phyloP scores from a whole-genome alignment of 2,888 invertebrate species.

The Stomorhina lunata region DNA sequence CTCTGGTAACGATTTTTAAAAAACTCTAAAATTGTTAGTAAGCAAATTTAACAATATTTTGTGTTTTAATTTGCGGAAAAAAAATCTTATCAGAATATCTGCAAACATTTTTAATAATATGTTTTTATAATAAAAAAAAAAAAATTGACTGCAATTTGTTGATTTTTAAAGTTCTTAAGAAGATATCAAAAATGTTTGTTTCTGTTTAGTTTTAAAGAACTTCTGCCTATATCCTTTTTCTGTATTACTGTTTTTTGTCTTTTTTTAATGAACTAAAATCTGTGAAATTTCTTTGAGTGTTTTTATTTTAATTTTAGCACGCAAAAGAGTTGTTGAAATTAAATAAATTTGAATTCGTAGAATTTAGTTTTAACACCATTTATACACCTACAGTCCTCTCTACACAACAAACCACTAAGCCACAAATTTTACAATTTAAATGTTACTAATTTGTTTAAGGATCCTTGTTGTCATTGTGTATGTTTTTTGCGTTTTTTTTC shows the following conservation, averaged over 20 bases:
- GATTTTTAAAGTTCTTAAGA: background rate
- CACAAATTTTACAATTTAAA: conserved; percentile 6
- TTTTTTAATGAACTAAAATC: background rate
- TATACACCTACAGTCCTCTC: background rate
- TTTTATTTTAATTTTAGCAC: background rate
- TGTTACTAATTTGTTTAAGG: conserved; percentile 49
- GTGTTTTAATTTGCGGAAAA: no score
- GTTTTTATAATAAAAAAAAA: no score
- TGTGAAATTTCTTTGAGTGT: background rate
- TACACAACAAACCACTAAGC: background rate
- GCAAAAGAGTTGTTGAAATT: conserved; percentile 33
- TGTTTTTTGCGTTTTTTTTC: background rate
- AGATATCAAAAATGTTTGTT: background rate
- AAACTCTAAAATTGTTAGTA: no score
- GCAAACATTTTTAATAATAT: no score
- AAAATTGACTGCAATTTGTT: background rate
- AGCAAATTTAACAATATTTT: no score
- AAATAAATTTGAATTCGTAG: conserved; percentile 22
- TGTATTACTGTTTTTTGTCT: background rate
- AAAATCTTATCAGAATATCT: no score
- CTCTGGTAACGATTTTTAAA: no score
- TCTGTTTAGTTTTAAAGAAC: background rate
- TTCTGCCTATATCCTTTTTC: conserved; percentile 27
- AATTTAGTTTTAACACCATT: conserved; percentile 1
- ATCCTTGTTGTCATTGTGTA: background rate